These are phyloP conservation scores for Caenorhabditis inopinata DNA, from an alignment of 1,140 invertebrate genomes.

Conservation along the genomic window DNA sequence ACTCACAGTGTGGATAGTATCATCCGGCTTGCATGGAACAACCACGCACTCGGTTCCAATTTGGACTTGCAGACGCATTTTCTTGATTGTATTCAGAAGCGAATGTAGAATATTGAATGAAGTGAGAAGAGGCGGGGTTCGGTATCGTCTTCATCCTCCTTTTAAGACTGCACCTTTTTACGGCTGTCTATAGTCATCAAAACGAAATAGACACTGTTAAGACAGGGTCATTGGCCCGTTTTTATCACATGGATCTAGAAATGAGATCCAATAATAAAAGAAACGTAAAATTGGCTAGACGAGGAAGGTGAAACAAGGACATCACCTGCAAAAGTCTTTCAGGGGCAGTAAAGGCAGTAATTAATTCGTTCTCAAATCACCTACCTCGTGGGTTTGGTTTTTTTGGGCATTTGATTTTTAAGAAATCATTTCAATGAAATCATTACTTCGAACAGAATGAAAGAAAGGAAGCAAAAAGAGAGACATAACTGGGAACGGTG, in stretches of 20 bases:
- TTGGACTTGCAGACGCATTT: slow-evolving; percentile 45
- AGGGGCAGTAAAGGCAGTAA: background rate
- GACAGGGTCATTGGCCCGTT: background rate
- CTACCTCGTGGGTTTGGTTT: background rate
- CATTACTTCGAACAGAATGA: background rate
- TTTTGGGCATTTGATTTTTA: background rate
- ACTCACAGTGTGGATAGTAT: slow-evolving; percentile 27
- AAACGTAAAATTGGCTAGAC: background rate
- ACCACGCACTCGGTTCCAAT: slow-evolving; percentile 44
- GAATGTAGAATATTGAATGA: background rate
- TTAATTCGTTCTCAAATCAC: background rate
- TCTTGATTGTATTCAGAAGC: background rate
- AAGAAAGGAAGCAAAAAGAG: background rate
- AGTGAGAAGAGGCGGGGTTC: background rate
- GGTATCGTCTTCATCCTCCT: slow-evolving; percentile 14
- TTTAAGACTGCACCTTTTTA: slow-evolving; percentile 13
- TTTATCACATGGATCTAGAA: slow-evolving; percentile 24
- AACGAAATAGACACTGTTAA: background rate
- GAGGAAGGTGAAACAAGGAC: background rate
- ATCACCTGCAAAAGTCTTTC: background rate
- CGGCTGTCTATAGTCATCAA: slow-evolving; percentile 22
- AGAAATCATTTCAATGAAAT: background rate
- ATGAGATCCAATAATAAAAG: background rate
- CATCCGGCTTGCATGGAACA: slow-evolving; percentile 35
- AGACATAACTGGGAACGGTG: background rate